Conservation (phyloP, 2,888 invertebrate species). For the Vannuccia rotundouncinata region DNA sequence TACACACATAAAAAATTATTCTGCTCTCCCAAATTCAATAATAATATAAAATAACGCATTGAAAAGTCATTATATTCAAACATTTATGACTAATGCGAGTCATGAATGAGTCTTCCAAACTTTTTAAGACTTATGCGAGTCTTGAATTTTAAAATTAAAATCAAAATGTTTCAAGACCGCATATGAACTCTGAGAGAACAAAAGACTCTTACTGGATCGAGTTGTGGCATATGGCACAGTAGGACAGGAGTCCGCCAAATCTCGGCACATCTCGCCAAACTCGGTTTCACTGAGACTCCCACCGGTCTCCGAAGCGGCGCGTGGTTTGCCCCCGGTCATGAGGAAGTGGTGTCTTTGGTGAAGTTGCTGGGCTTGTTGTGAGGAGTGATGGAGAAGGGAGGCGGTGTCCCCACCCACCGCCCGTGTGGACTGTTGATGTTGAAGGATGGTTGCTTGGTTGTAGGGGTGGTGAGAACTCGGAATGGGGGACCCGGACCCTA, state of each 20-base stretch:
- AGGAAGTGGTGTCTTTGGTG: not conserved
- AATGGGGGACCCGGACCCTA: not conserved
- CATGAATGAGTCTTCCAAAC: too few relatives aligned
- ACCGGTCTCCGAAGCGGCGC: constrained; percentile 31
- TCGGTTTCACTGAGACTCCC: constrained; percentile 33
- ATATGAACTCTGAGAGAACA: too few relatives aligned
- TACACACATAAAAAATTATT: too few relatives aligned
- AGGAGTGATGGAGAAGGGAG: not conserved
- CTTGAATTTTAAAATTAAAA: too few relatives aligned
- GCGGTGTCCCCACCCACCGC: not conserved
- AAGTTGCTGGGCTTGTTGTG: not conserved
- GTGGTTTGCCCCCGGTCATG: not conserved
- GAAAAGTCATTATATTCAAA: too few relatives aligned
- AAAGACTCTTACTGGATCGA: constrained; percentile 2
- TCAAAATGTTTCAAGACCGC: too few relatives aligned
- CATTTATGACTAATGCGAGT: too few relatives aligned
- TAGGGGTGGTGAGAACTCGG: not conserved
- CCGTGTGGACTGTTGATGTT: not conserved
- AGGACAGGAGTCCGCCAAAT: constrained; percentile 37
- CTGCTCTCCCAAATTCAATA: too few relatives aligned
- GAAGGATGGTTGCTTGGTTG: not conserved
- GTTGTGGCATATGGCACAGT: constrained; percentile 13
- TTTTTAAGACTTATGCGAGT: too few relatives aligned
- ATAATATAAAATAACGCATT: too few relatives aligned
- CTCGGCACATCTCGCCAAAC: constrained; percentile 27